Evolutionary conservation across 2,113 vertebrate species (phyloP).

Genomic region (Tympanuchus pallidicinctus): DNA sequence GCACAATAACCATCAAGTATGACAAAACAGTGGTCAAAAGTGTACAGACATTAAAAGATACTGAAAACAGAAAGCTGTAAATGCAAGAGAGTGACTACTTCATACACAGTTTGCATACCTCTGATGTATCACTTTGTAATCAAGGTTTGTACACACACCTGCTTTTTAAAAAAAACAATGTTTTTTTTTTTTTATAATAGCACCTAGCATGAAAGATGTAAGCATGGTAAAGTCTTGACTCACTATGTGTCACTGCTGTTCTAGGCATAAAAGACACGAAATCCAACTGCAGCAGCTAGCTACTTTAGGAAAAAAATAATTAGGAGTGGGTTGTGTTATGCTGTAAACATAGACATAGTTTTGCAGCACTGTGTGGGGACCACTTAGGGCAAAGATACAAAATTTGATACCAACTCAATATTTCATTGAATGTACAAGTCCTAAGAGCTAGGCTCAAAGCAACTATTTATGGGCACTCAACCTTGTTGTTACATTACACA

Average conservation of each 20-base stretch:
- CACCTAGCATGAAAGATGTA: constrained; percentile 16
- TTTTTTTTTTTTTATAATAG: background rate
- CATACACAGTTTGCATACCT: background rate
- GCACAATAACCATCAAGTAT: background rate
- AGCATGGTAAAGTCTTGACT: constrained; percentile 38
- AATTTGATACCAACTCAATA: background rate
- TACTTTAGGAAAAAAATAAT: constrained; percentile 63
- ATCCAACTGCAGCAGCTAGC: constrained; percentile 31
- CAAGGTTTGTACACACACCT: background rate
- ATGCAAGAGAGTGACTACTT: background rate
- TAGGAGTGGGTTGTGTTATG: constrained; percentile 32
- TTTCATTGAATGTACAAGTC: background rate
- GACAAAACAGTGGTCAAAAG: background rate
- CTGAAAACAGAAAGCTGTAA: background rate
- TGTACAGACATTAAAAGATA: background rate
- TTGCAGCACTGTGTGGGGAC: background rate
- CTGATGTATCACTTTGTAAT: background rate
- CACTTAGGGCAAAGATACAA: background rate
- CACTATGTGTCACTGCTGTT: constrained; percentile 46
- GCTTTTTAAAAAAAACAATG: background rate
- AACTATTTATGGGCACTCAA: background rate
- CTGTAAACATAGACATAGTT: background rate
- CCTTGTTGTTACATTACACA: background rate
- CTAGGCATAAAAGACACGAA: constrained; percentile 44
- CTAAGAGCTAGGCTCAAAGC: constrained; percentile 3